Evolutionary conservation across 2,797 vertebrate species (phyloP).

Genomic region (Clarias fuscus): DNA sequence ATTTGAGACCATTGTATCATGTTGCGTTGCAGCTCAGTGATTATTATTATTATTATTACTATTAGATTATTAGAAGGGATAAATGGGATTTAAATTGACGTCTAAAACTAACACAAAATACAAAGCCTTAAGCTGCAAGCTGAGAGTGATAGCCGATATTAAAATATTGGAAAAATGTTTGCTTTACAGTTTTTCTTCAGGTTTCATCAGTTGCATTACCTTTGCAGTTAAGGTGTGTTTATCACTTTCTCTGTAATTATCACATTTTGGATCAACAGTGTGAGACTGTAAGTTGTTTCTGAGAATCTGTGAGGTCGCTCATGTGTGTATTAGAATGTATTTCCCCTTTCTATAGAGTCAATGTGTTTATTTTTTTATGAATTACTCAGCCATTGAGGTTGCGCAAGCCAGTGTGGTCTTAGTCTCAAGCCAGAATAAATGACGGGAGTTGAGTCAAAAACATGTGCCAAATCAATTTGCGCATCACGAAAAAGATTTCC

Average conservation of each 20-base stretch:
- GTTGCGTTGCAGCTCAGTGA: no score
- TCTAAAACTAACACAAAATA: constrained; percentile 47
- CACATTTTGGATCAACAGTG: neutral
- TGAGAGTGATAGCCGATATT: neutral
- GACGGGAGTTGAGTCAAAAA: no score
- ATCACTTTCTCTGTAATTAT: neutral
- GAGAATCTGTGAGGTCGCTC: neutral
- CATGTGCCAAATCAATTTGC: no score
- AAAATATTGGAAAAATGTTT: neutral
- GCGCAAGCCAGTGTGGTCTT: no score
- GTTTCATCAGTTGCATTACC: neutral
- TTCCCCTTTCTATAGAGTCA: constrained; percentile 26
- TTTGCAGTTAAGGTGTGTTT: neutral
- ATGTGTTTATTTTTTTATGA: constrained; percentile 48
- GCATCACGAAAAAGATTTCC: no score
- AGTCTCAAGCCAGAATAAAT: no score
- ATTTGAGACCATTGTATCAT: no score
- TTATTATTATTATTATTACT: neutral
- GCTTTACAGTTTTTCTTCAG: constrained; percentile 13
- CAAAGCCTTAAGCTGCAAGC: constrained; percentile 27
- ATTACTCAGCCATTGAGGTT: neutral
- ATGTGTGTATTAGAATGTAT: neutral
- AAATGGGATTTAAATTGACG: constrained; percentile 48
- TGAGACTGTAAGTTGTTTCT: neutral
- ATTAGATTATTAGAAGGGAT: constrained; percentile 47